phyloP scores from a whole-genome alignment of 1,140 invertebrate genomes.

The Conus betulinus region DNA sequence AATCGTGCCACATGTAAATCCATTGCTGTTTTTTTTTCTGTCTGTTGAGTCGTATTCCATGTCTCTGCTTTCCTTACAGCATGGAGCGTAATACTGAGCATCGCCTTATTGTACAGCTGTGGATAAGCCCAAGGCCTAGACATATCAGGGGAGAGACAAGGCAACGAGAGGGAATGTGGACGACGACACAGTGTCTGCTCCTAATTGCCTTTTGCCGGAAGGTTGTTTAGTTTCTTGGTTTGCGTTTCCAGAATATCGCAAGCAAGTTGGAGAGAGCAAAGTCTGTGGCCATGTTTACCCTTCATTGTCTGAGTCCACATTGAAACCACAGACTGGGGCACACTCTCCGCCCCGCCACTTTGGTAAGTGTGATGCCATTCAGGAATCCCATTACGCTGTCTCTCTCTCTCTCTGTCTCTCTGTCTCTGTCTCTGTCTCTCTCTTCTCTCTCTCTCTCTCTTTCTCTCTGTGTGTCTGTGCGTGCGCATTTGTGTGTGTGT shows the following conservation, averaged over 20 bases:
- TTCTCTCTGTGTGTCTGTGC: not conserved
- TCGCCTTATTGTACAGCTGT: too few relatives aligned
- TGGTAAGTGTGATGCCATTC: not conserved
- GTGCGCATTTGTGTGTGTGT: too few relatives aligned
- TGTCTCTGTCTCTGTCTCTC: too few relatives aligned
- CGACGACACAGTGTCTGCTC: not conserved
- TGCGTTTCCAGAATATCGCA: not conserved
- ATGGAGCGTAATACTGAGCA: too few relatives aligned
- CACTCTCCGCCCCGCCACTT: not conserved
- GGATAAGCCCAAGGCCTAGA: too few relatives aligned
- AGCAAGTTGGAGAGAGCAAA: not conserved
- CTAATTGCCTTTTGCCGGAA: not conserved
- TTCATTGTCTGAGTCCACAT: not conserved
- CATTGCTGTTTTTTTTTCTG: too few relatives aligned
- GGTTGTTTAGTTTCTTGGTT: not conserved
- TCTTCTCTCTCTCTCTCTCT: not conserved
- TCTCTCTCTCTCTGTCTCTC: too few relatives aligned
- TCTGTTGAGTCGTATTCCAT: too few relatives aligned
- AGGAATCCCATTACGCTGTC: not conserved
- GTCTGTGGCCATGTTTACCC: not conserved
- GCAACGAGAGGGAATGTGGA: not conserved
- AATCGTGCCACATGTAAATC: too few relatives aligned
- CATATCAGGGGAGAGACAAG: not conserved
- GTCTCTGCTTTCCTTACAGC: too few relatives aligned
- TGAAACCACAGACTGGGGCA: not conserved